Conservation (phyloP, 2,113 vertebrate genomes). For the Scomber scombrus region DNA sequence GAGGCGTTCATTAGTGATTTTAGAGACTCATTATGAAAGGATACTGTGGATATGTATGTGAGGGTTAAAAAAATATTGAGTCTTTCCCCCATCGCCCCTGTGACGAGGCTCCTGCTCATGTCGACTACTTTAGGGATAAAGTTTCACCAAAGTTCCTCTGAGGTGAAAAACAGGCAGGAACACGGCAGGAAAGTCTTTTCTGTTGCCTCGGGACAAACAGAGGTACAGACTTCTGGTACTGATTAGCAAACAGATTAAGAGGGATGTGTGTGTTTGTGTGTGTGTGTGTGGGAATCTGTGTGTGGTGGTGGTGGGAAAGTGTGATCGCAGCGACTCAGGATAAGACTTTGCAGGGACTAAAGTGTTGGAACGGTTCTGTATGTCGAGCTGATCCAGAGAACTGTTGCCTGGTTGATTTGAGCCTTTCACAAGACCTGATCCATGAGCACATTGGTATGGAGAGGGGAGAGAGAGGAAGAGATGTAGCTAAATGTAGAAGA, state of each 20-base stretch:
- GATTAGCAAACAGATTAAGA: conserved; percentile 32
- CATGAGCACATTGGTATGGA: conserved; percentile 61
- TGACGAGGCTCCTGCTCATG: background rate
- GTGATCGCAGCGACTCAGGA: background rate
- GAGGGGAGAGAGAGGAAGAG: conserved; percentile 8
- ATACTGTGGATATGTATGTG: too few relatives aligned
- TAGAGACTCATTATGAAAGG: too few relatives aligned
- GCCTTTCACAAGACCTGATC: conserved; percentile 53
- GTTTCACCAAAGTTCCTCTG: conserved; percentile 35
- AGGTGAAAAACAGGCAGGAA: conserved; percentile 29
- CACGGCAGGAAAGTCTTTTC: background rate
- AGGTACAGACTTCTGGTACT: conserved; percentile 30
- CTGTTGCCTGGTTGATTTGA: conserved; percentile 40
- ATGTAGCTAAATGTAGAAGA: background rate
- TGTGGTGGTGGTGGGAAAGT: conserved; percentile 5
- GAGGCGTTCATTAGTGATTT: too few relatives aligned
- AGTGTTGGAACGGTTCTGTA: background rate
- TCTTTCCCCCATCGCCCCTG: background rate
- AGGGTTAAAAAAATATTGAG: too few relatives aligned
- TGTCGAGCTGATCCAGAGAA: background rate
- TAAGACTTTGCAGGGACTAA: conserved; percentile 3
- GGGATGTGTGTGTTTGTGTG: background rate
- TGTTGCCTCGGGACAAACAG: background rate
- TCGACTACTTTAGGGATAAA: background rate
- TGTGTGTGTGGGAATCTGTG: too few relatives aligned